phyloP scores from a whole-genome alignment of 2,888 invertebrate species.

The Teleogryllus oceanicus region DNA sequence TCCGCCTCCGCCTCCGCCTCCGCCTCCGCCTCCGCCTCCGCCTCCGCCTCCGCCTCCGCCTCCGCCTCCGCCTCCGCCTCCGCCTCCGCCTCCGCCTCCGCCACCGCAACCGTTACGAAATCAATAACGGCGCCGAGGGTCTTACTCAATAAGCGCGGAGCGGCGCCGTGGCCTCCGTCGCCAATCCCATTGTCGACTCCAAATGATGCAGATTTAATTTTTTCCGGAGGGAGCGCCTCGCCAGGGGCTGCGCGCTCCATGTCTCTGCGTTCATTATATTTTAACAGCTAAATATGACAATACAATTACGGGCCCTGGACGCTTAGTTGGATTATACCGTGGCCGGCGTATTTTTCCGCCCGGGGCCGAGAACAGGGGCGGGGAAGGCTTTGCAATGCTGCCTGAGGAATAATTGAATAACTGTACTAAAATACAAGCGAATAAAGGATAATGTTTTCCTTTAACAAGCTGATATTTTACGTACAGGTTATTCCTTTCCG shows the following conservation, averaged over 20 bases:
- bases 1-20: no score
- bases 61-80: no score
- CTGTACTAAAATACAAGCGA: constrained; percentile 18
- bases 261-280: constrained; percentile 18
- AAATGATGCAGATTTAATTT: constrained; percentile 18
- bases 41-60: no score
- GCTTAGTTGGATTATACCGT: constrained; percentile 11
- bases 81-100: no score
- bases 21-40: no score
- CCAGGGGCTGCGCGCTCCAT: background rate
- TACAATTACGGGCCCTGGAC: constrained; percentile 18
- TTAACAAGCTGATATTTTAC: constrained; percentile 18
- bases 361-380: background rate
- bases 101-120: no score
- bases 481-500: constrained; percentile 8
- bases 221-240: background rate
- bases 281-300: constrained; percentile 18
- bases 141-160: no score
- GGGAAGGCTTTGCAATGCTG: background rate
- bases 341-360: constrained; percentile 2
- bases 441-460: constrained; percentile 18
- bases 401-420: constrained; percentile 11
- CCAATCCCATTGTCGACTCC: constrained; percentile 9
- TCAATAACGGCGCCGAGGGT: no score
- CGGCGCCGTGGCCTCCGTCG: background rate